These are phyloP conservation scores for Psittacula echo DNA, from an alignment of 2,797 vertebrate genomes.

Conservation along the genomic window DNA sequence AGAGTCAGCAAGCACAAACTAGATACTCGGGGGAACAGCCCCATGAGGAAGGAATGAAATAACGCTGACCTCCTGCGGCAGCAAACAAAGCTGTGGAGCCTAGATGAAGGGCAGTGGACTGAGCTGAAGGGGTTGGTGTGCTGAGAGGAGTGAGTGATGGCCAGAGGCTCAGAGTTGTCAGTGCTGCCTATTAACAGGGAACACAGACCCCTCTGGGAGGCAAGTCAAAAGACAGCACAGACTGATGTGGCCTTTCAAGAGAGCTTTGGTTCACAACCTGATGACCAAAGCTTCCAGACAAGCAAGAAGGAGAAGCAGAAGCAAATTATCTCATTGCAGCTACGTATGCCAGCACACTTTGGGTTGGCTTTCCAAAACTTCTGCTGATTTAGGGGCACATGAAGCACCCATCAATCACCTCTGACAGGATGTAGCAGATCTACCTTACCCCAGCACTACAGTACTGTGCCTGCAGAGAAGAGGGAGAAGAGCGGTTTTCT, in stretches of 20 bases:
- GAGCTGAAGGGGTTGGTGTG: not conserved
- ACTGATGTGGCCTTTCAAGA: not conserved
- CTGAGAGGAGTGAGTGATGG: not conserved
- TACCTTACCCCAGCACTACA: not conserved
- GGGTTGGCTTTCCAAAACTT: not conserved
- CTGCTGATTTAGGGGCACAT: not conserved
- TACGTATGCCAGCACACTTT: accelerated
- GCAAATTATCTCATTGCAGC: not conserved
- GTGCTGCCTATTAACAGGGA: not conserved
- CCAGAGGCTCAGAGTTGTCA: not conserved
- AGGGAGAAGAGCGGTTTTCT: not conserved
- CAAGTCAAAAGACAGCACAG: not conserved
- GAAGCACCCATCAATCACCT: not conserved
- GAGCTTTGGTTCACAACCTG: not conserved
- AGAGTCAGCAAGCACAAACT: not conserved
- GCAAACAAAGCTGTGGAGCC: not conserved
- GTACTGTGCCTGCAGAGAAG: not conserved
- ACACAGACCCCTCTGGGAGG: not conserved
- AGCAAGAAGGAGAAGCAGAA: not conserved
- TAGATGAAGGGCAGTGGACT: not conserved
- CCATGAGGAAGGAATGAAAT: not conserved
- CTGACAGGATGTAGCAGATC: not conserved
- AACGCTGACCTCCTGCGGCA: not conserved
- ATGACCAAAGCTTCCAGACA: not conserved
- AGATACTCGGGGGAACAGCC: not conserved